Conservation (phyloP, 2,113 vertebrate genomes). For the Podarcis cretensis region DNA sequence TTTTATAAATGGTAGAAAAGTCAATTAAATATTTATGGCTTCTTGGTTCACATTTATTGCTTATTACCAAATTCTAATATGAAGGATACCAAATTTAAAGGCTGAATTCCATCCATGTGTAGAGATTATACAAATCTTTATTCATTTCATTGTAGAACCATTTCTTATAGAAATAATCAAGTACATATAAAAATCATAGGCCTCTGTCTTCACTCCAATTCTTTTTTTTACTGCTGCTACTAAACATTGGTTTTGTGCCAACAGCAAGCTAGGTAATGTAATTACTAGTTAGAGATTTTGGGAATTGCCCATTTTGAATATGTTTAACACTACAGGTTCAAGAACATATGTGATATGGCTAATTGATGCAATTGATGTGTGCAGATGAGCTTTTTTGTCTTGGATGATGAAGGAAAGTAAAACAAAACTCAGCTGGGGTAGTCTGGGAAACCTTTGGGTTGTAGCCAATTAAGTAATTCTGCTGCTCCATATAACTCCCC, state of each 20-base stretch:
- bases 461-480: too few relatives aligned
- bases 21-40: conserved; percentile 66
- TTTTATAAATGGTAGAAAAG: conserved; percentile 54
- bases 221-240: neutral
- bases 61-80: conserved; percentile 39
- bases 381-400: neutral
- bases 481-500: too few relatives aligned
- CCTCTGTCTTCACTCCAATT: neutral
- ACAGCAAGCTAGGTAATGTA: neutral
- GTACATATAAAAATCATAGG: conserved; percentile 15
- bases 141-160: conserved; percentile 22
- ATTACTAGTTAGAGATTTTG: neutral
- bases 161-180: neutral
- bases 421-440: too few relatives aligned
- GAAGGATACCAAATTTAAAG: conserved; percentile 46
- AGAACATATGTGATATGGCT: neutral
- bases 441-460: too few relatives aligned
- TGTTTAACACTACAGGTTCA: neutral
- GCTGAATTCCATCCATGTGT: conserved; percentile 42
- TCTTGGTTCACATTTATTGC: conserved; percentile 52
- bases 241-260: neutral
- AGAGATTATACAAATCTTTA: neutral
- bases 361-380: neutral
- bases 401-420: neutral
- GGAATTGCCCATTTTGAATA: neutral